Evolutionary conservation across 1,140 invertebrate species (phyloP).

Genomic region (Copidosoma floridanum): DNA sequence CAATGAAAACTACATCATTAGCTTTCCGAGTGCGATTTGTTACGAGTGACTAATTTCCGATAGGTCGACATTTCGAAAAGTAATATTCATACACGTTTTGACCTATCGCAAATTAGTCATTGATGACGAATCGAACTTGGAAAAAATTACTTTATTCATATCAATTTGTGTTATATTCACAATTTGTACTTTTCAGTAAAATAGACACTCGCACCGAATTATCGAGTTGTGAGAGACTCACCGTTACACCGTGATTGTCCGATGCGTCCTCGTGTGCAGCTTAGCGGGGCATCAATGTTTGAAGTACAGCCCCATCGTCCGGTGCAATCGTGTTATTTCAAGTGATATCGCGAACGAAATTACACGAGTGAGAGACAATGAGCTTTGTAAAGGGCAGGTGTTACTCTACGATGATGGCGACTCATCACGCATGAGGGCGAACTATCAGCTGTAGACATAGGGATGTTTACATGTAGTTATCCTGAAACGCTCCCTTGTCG

Average conservation of each 20-base stretch:
- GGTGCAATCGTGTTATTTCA: constrained; percentile 14
- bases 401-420: background rate
- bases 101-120: background rate
- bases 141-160: too few species aligned
- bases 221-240: too few species aligned
- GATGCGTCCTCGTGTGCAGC: too few species aligned
- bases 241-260: too few species aligned
- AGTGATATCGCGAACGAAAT: constrained; percentile 10
- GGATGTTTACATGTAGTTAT: constrained; percentile 4
- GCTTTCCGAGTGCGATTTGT: too few species aligned
- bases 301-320: constrained; percentile 2
- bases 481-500: background rate
- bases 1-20: constrained; percentile 16
- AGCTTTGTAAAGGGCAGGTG: background rate
- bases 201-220: too few species aligned
- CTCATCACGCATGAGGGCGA: background rate
- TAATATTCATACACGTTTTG: background rate
- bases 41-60: background rate
- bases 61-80: too few species aligned
- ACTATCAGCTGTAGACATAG: background rate
- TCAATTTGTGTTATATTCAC: background rate
- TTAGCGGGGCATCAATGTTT: too few species aligned
- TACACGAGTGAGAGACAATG: background rate
- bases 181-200: constrained; percentile 3
- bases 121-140: too few species aligned